Evolutionary conservation across 2,888 invertebrate genomes (phyloP).

Genomic region (Loripinus fragilis): DNA sequence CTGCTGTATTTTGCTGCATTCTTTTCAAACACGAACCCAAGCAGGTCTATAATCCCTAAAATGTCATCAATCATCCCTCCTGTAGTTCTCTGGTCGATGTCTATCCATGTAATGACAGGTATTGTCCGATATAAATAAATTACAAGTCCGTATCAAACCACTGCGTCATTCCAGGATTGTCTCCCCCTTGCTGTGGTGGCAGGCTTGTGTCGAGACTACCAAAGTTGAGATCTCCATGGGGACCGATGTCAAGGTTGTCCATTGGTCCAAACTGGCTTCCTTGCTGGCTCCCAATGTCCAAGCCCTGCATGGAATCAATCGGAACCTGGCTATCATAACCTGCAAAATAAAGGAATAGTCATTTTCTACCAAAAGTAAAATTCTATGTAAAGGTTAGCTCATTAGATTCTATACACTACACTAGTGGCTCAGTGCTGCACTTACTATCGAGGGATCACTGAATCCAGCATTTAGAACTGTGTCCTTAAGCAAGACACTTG

Average conservation of each 20-base stretch:
- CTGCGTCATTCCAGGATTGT: conserved; percentile 92
- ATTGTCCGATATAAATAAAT: conserved; percentile 14
- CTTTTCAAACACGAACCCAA: too few relatives aligned
- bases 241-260: conserved; percentile 85
- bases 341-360: conserved; percentile 82
- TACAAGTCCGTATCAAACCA: conserved; percentile 99
- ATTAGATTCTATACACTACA: too few relatives aligned
- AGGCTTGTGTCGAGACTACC: conserved; percentile 88
- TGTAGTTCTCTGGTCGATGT: too few relatives aligned
- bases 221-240: conserved; percentile 89
- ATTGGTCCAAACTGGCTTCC: conserved; percentile 89
- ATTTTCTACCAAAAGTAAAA: too few relatives aligned
- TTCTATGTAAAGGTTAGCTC: too few relatives aligned
- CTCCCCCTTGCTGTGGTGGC: conserved; percentile 84
- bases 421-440: too few relatives aligned
- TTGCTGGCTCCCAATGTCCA: conserved; percentile 91
- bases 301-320: conserved; percentile 97
- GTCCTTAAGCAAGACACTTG: too few relatives aligned
- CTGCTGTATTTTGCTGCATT: too few relatives aligned
- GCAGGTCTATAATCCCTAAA: too few relatives aligned
- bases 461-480: too few relatives aligned
- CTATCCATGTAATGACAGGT: not conserved
- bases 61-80: too few relatives aligned
- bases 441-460: too few relatives aligned
- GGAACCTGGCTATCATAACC: conserved; percentile 97